Base-by-base conservation (phyloP, 2,113 vertebrate species). In the Parotia lawesii region DNA sequence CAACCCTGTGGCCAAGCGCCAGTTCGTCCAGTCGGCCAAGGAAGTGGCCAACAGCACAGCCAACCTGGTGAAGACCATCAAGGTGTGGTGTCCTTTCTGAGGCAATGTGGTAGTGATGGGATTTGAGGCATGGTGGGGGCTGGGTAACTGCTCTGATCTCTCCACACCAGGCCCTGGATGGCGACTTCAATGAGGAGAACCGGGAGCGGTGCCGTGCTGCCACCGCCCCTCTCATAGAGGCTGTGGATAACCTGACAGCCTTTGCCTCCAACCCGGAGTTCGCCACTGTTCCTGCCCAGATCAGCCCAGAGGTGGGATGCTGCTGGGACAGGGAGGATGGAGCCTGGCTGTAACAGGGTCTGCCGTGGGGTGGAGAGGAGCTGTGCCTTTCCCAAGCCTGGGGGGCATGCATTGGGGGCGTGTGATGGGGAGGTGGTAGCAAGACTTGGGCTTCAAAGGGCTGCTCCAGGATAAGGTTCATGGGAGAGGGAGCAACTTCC, bases 11-110 rank as follows among this genome's bases (percentile, higher is more conserved):
- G 99, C 99, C 97, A 99, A 99, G 97, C 98, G 99, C 92, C 99
- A 99, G 97, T 99, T 99, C 9, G 99, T 99, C 86, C 99, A 99
- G 84, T 99, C 99, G 0, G 99, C 99, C 96, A 99, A 99, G 93
- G 99, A 99, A 67, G 99, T 99, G 97, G 99, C 99, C 86, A 99
- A 99, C 97, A 99, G 99, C 96, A 99, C 99, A 0, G 99, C 99
- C 87, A 99, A 99, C 95, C 98, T 99, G 31, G 99, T 99, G 96
- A 99, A 99, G 97, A 99, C 99, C 92, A 99, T 99, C 73, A 99
- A 99, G 98, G 99, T 99, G 73, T 13, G 6, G 27, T n/a, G 35
- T 77, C 15, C 15, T 20, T 88, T 29, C 28, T 6, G 2, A 33
- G 71, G 25, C 27, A n/a, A 9, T 0, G 0, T 27, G n/a, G 27